Conservation (phyloP, 2,888 invertebrate species). For the Brenthis daphne region DNA sequence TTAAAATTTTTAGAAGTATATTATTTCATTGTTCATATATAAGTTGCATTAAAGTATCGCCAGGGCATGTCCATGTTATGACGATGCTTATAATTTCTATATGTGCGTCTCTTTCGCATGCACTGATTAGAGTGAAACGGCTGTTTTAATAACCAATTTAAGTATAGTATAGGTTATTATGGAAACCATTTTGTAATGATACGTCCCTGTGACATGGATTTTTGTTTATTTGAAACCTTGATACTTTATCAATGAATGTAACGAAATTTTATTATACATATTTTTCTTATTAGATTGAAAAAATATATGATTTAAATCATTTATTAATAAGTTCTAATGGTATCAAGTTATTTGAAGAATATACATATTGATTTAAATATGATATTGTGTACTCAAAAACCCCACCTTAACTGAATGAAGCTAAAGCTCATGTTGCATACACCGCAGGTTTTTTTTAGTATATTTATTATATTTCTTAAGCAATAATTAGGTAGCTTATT, state of each 20-base stretch:
- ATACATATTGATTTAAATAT: not conserved
- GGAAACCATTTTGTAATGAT: conserved; percentile 8
- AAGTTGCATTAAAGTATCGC: not conserved
- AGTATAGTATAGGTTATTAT: conserved; percentile 26
- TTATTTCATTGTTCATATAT: too few relatives aligned
- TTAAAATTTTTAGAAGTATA: too few relatives aligned
- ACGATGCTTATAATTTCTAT: not conserved
- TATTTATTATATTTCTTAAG: conserved; percentile 4
- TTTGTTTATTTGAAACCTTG: not conserved
- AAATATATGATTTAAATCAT: too few relatives aligned
- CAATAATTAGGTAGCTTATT: conserved; percentile 9
- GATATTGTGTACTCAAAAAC: conserved; percentile 15
- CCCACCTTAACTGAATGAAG: conserved; percentile 14
- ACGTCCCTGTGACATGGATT: not conserved
- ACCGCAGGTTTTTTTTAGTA: not conserved
- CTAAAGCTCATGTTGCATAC: conserved; percentile 16
- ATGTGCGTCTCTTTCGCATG: conserved; percentile 25
- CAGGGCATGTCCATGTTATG: conserved; percentile 9
- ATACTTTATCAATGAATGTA: too few relatives aligned
- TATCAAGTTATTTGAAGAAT: too few relatives aligned
- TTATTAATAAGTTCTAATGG: too few relatives aligned
- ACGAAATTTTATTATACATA: too few relatives aligned
- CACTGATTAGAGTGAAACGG: conserved; percentile 26
- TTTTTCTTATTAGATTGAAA: too few relatives aligned
- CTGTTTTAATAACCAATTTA: conserved; percentile 31